Percentiles rank a stretch among this genome's conserved stretches.
Conservation (phyloP, 2,797 vertebrate genomes). For the Cryptoprocta ferox region DNA sequence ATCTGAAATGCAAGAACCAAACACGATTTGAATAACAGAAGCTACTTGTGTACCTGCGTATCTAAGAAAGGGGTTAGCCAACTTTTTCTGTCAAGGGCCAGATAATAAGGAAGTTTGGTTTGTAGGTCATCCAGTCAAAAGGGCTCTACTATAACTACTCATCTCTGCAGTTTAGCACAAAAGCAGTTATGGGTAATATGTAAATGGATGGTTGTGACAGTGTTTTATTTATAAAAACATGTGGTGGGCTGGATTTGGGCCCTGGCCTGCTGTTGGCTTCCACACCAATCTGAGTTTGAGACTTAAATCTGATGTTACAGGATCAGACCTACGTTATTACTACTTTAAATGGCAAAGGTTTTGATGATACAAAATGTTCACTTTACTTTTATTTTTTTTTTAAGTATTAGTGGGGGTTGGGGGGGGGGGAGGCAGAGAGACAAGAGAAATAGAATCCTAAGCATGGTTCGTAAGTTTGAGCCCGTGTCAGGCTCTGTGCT, state of each 20-base stretch:
- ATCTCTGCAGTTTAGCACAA: neutral
- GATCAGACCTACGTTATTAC: neutral
- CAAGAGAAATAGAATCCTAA: too few species aligned
- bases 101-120: neutral
- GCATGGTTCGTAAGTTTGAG: too few species aligned
- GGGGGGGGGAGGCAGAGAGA: too few species aligned
- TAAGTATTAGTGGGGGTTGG: too few species aligned
- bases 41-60: neutral
- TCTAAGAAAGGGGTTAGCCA: neutral
- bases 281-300: neutral
- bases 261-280: neutral
- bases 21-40: neutral
- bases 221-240: neutral
- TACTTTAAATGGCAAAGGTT: neutral
- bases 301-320: neutral
- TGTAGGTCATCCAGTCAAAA: neutral
- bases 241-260: neutral
- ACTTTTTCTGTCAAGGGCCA: neutral
- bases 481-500: too few species aligned
- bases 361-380: neutral
- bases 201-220: neutral
- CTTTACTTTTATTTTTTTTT: neutral
- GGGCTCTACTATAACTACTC: neutral
- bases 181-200: neutral
- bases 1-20: constrained; percentile 11